Evolutionary conservation across 2,113 vertebrate genomes (phyloP), one percentile per base, ranked within the genome.

Genomic region (Poeciliopsis retropinna): DNA sequence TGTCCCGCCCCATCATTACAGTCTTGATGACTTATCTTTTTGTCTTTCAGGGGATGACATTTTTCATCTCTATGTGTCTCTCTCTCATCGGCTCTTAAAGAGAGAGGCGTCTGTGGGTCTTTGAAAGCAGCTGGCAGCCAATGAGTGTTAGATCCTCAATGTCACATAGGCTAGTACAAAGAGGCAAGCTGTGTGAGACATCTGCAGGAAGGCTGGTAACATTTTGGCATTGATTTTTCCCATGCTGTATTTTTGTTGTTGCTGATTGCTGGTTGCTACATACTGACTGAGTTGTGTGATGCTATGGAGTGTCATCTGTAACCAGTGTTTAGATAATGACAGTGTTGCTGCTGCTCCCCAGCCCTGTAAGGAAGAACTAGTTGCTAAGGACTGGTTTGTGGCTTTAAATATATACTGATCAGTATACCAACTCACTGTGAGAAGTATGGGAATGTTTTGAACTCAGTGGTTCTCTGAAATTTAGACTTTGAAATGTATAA

Each of bases 301-400:
- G 76, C 86, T 70, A 70, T 82, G 75, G 78, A 84, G 91, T 88
- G 87, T 92, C 91, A 87, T 91, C 79, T 83, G 83, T 77, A 87
- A 92, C 88, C 89, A 85, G 78, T 77, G 87, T 89, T 89, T 85
- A 86, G 86, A 79, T 89, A 88, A 91, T 90, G 85, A 90, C 83
- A 87, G 83, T 85, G 81, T 83, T 83, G 76, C 51, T 70, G 78
- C 73, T 75, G 84, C 88, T 91, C 83, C 83, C 85, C 83, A 87
- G 75, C 72, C 78, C 76, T 87, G 85, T 80, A 79, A 37, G 28
- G 44, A 25, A 66, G 34, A 15, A 19, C 31, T 87, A 29, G 79
- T 62, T 84, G 84, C 84, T 88, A 70, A 83, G 79, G 64, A 77
- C 82, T 51, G 74, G 66, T 80, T 86, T 89, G 87, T 77, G 90